Percentiles rank a stretch among this genome's conserved stretches.
phyloP scores from a whole-genome alignment of 1,140 invertebrate species.

The Melitaea cinxia region DNA sequence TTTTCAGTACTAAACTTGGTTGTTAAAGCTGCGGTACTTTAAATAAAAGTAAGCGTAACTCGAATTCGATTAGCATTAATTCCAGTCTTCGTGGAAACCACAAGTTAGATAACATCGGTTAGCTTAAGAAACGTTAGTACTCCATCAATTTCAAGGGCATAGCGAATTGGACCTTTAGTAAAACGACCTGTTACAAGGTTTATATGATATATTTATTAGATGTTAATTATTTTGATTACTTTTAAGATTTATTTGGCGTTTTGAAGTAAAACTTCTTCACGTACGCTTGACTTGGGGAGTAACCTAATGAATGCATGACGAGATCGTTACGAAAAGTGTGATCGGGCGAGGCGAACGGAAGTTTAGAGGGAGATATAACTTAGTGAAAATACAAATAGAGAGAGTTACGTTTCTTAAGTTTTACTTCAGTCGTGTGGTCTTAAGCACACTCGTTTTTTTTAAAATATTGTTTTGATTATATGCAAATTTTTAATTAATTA shows the following conservation, averaged over 20 bases:
- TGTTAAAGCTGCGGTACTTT: neutral
- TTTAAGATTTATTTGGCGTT: neutral
- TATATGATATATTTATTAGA: neutral
- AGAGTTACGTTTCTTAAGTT: too few species aligned
- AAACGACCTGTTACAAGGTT: conserved; percentile 4
- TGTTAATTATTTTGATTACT: neutral
- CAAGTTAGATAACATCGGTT: conserved; percentile 7
- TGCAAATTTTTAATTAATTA: too few species aligned
- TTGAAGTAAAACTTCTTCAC: neutral
- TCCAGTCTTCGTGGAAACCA: conserved; percentile 15
- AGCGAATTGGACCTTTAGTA: conserved; percentile 4
- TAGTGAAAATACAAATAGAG: too few species aligned
- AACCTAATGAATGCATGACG: too few species aligned
- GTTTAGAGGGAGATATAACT: too few species aligned
- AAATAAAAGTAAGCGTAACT: conserved; percentile 18
- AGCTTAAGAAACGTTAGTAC: conserved; percentile 14
- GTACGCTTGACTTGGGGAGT: too few species aligned
- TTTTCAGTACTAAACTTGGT: too few species aligned
- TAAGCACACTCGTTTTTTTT: too few species aligned
- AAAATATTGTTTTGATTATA: too few species aligned
- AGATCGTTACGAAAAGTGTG: too few species aligned
- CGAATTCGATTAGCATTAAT: conserved; percentile 16
- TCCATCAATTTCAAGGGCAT: conserved; percentile 22
- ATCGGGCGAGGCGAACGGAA: too few species aligned
- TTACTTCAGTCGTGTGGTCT: too few species aligned